Percentiles rank a stretch among this genome's conserved stretches.
These are phyloP conservation scores for Geococcyx californianus DNA, from an alignment of 2,113 vertebrate species.

Conservation along the genomic window DNA sequence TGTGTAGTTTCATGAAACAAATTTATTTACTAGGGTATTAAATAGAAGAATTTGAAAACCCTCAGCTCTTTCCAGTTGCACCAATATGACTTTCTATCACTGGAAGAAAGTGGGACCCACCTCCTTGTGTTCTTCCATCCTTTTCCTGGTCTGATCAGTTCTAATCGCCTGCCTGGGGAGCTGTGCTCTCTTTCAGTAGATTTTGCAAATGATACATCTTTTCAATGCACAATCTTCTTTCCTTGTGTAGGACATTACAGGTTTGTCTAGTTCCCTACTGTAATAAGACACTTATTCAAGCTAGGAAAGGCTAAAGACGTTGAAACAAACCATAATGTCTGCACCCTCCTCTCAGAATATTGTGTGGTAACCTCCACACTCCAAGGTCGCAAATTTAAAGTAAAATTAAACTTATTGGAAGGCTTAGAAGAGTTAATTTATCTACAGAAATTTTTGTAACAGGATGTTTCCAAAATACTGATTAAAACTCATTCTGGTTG, in stretches of 20 bases:
- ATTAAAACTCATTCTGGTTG: background rate
- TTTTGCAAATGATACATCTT: background rate
- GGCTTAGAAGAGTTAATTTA: background rate
- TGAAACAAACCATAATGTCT: accelerated
- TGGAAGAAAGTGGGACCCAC: background rate
- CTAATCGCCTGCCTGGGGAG: background rate
- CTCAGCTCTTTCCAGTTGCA: background rate
- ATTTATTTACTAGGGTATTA: background rate
- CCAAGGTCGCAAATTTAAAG: background rate
- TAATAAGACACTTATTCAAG: background rate
- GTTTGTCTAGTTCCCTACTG: background rate
- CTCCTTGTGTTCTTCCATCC: background rate
- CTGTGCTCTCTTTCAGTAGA: background rate
- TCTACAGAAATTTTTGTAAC: background rate
- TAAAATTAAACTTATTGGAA: background rate
- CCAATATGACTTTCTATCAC: background rate
- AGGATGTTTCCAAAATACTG: background rate
- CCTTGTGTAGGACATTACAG: background rate
- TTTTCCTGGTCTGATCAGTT: background rate
- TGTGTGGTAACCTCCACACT: background rate
- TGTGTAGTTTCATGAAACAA: background rate
- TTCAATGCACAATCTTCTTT: background rate
- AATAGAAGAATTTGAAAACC: background rate
- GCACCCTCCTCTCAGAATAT: background rate
- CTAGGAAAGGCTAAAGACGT: background rate